Base-by-base conservation (phyloP, 2,888 invertebrate species). In the Lithodes maja region DNA sequence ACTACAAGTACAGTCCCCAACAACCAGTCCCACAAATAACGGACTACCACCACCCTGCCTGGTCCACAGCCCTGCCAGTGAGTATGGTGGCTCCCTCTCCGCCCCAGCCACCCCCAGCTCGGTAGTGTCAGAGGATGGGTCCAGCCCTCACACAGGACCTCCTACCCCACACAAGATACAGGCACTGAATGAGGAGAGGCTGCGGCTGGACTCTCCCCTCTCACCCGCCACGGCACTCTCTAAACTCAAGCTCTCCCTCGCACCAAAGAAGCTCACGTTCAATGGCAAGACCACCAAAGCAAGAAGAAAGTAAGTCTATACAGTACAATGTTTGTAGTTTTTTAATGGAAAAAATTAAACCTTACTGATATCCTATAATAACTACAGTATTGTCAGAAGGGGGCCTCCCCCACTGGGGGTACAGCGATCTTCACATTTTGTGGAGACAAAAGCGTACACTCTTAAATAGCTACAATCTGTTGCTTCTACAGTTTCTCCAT, bases 121-220 rank as follows among this genome's bases (percentile, higher is more conserved):
- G 3, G 12, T 52, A n/a, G 81, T 75, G 17, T 55, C 74, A 5
- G 88, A 89, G 49, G 88, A 89, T 84, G 55, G 85, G 53, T 84
- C 74, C 54, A 87, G 87, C 77, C 87, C 87, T 53, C 90, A 77
- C 55, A 85, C 87, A 50, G 87, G 90, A 5, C 85, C 90, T 2
- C 85, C 83, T 33, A 90, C 90, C 15, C 90, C 90, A 52, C 90
- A 90, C 74, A 90, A 90, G 74, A 90, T 90, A 49, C 90, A 90
- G 71, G 90, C 90, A 3, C 87, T 90, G 3, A 90, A 90, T 85
- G 90, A 90, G 54, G 87, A 87, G 74, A 87, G 75, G 71, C 55
- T 90, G 15, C 88, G 90, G 33, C 85, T 90, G 68, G 90, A 90
- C 81, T 90, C 90, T 0, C 90, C 90, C 17, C 87, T 90, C 15